phyloP scores from a whole-genome alignment of 2,888 invertebrate species.

The Perizoma flavofasciatum region DNA sequence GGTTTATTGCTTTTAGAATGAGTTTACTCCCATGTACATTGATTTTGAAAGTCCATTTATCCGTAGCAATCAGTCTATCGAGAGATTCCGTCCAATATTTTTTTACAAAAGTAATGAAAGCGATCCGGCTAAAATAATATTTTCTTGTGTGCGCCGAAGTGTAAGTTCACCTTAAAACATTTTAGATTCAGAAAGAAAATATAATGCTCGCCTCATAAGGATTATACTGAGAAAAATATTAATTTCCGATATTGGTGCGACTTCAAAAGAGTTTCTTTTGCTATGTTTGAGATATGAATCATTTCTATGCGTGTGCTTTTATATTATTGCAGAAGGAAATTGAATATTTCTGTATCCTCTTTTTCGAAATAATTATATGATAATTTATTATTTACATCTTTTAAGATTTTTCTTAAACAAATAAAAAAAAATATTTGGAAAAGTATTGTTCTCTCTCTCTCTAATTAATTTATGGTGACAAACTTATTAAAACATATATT shows the following conservation, averaged over 20 bases:
- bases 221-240: constrained; percentile 56
- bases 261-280: constrained; percentile 51
- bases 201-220: constrained; percentile 47
- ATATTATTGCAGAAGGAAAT: constrained; percentile 49
- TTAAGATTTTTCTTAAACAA: too few species aligned
- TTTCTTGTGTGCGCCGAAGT: neutral
- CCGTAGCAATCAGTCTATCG: too few species aligned
- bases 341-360: constrained; percentile 35
- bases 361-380: neutral
- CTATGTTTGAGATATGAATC: constrained; percentile 45
- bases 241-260: constrained; percentile 57
- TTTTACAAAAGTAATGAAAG: neutral
- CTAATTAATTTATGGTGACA: too few species aligned
- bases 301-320: constrained; percentile 44
- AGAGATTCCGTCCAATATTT: neutral
- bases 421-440: too few species aligned
- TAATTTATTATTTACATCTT: too few species aligned
- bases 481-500: too few species aligned
- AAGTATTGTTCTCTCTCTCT: too few species aligned
- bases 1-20: too few species aligned
- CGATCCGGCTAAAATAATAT: neutral
- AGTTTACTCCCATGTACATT: too few species aligned
- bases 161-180: neutral
- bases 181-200: constrained; percentile 45
- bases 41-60: too few species aligned